A percentile compares a stretch with the other conserved stretches of the same genome.
Evolutionary conservation across 1,140 invertebrate species (phyloP).

Genomic region (Drosophila lacertosa): DNA sequence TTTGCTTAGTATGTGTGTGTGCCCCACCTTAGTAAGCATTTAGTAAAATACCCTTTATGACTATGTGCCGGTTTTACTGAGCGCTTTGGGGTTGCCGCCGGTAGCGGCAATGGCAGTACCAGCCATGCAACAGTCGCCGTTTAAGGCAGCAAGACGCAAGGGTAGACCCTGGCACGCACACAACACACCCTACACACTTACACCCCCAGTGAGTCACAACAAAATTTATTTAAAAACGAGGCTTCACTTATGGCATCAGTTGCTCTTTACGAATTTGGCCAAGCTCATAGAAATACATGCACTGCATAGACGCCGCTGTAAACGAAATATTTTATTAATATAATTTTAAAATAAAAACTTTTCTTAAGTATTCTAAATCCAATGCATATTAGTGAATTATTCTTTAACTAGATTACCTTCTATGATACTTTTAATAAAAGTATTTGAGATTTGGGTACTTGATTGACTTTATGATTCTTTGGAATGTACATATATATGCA

Average conservation of each 20-base stretch:
- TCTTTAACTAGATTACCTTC: too few relatives aligned
- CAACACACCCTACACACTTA: conserved; percentile 12
- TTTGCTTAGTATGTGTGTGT: conserved; percentile 5
- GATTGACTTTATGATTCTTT: too few relatives aligned
- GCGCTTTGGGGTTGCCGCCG: conserved; percentile 10
- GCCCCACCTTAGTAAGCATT: conserved; percentile 36
- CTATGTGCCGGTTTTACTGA: conserved; percentile 4
- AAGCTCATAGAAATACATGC: conserved; percentile 41
- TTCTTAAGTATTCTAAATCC: too few relatives aligned
- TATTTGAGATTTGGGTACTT: too few relatives aligned
- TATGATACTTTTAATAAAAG: too few relatives aligned
- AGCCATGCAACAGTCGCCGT: conserved; percentile 41
- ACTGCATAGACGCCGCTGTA: conserved; percentile 11
- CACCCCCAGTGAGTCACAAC: conserved; percentile 1
- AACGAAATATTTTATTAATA: conserved; percentile 60
- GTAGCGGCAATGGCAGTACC: background rate
- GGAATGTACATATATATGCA: background rate
- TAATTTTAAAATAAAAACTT: background rate
- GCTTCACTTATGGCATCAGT: conserved; percentile 15
- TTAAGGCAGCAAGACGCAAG: conserved; percentile 20
- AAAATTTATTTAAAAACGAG: conserved; percentile 42
- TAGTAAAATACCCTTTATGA: conserved; percentile 39
- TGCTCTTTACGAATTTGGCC: conserved; percentile 15
- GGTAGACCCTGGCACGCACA: conserved; percentile 10
- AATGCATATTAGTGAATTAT: too few relatives aligned